These are phyloP conservation scores for Hoplias malabaricus DNA, from an alignment of 2,113 vertebrate species.

Conservation along the genomic window DNA sequence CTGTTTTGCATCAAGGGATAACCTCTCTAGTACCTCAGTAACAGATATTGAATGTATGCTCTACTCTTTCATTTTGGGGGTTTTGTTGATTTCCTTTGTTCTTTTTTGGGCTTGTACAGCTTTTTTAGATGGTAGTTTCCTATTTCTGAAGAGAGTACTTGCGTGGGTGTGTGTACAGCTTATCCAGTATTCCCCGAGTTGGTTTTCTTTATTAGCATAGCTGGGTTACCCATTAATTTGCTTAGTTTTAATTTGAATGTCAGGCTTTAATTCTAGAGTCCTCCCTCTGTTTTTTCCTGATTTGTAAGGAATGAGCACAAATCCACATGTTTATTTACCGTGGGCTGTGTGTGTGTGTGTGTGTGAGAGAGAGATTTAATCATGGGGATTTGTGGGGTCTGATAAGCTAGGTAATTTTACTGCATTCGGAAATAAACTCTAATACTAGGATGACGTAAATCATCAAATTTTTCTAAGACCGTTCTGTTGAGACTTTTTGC, in stretches of 20 bases:
- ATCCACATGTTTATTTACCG: slow-evolving; percentile 17
- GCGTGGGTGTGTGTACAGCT: slow-evolving; percentile 64
- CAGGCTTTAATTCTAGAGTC: slow-evolving; percentile 56
- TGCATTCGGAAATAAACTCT: slow-evolving; percentile 7
- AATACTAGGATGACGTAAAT: slow-evolving; percentile 3
- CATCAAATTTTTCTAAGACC: not conserved
- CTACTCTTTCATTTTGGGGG: slow-evolving; percentile 66
- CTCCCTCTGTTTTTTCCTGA: slow-evolving; percentile 11
- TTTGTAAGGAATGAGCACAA: slow-evolving; percentile 62
- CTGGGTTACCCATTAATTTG: slow-evolving; percentile 17
- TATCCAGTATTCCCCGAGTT: not conserved
- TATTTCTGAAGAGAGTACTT: slow-evolving; percentile 67
- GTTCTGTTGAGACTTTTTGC: slow-evolving; percentile 28
- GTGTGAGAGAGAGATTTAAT: not conserved
- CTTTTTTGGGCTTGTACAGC: slow-evolving; percentile 71
- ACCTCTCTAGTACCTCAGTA: slow-evolving; percentile 83
- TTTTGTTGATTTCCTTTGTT: slow-evolving; percentile 12
- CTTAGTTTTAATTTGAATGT: slow-evolving; percentile 50
- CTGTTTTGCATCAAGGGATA: slow-evolving; percentile 73
- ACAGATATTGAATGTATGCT: slow-evolving; percentile 86
- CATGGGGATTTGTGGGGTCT: not conserved
- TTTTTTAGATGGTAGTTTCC: slow-evolving; percentile 70
- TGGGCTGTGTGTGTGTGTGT: slow-evolving; percentile 1
- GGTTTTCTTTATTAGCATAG: not conserved
- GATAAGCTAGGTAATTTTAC: slow-evolving; percentile 11